Evolutionary conservation across 2,113 vertebrate species (phyloP), one percentile per base, ranked within the genome.

Genomic region (Archilochus colubris): DNA sequence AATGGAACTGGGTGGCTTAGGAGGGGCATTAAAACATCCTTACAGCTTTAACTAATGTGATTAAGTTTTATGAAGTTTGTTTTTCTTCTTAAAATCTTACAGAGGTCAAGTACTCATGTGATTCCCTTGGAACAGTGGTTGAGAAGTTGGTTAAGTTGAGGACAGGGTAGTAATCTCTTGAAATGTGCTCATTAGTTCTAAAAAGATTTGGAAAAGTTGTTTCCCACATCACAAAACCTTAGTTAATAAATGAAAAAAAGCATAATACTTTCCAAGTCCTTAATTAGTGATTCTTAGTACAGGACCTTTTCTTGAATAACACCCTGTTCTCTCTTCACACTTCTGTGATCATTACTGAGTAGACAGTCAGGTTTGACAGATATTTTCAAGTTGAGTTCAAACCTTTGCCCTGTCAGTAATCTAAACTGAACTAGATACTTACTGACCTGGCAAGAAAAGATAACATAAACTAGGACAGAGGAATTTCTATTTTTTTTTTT

Each of bases 31-130:
- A 98, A 98, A 98, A 98, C 97, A 98, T 98, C 98, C 97, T 98
- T 97, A 97, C 95, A 97, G 97, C 97, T 98, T 98, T 97, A 97
- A 97, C 96, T 99, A 99, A 99, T 98, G 98, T 98, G 98, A 99
- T 99, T 98, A 99, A 98, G 96, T 98, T 98, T 98, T 98, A 98
- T 98, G 97, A 98, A 98, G 98, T 98, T 99, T 99, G 98, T 98
- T 99, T 99, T 99, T 98, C 98, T 98, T 97, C 96, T 98, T 98
- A 98, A 98, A 97, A 97, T 97, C 97, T 96, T 97, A 93, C 86
- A 92, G 95, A 97, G 97, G 95, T 98, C 97, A 98, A 98, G 95
- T 96, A 95, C 59, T 97, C 96, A 96, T 97, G 93, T 97, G 97
- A 98, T 97, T 97, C 93, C 59, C 73, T 96, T 88, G 74, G 57